These are phyloP conservation scores for Eristalis arbustorum DNA, from an alignment of 2,888 invertebrate species.

Conservation along the genomic window DNA sequence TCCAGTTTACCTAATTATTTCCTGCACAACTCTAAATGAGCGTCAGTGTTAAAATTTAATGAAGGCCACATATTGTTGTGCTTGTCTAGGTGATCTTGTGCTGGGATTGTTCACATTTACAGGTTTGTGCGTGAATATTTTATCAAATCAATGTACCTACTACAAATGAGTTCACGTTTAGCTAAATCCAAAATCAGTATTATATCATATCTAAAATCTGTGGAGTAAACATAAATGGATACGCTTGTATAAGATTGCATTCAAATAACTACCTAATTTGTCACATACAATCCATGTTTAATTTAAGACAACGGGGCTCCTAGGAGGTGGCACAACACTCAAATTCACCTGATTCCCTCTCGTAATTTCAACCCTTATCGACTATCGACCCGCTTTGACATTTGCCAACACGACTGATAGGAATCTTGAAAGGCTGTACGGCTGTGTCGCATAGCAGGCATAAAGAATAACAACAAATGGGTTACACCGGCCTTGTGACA, in stretches of 20 bases:
- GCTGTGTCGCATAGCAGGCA: conserved; percentile 32
- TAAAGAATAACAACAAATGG: conserved; percentile 22
- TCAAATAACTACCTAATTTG: background rate
- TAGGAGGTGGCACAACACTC: background rate
- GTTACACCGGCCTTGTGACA: conserved; percentile 45
- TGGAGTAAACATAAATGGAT: too few relatives aligned
- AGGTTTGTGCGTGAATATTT: too few relatives aligned
- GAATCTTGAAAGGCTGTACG: conserved; percentile 42
- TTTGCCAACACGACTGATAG: conserved; percentile 60
- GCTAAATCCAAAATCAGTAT: too few relatives aligned
- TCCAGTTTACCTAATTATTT: too few relatives aligned
- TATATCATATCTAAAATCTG: too few relatives aligned
- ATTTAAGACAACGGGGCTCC: background rate
- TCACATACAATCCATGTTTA: background rate
- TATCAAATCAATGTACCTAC: too few relatives aligned
- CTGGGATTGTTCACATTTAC: too few relatives aligned
- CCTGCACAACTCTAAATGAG: too few relatives aligned
- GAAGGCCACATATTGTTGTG: too few relatives aligned
- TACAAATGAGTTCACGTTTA: too few relatives aligned
- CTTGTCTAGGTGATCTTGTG: too few relatives aligned
- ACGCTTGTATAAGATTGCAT: background rate
- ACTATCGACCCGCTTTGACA: conserved; percentile 60
- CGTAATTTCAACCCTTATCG: conserved; percentile 10
- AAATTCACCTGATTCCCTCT: conserved; percentile 22
- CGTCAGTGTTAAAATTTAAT: too few relatives aligned